Evolutionary conservation across 2,797 vertebrate genomes (phyloP).

Genomic region (Centroberyx gerrardi): DNA sequence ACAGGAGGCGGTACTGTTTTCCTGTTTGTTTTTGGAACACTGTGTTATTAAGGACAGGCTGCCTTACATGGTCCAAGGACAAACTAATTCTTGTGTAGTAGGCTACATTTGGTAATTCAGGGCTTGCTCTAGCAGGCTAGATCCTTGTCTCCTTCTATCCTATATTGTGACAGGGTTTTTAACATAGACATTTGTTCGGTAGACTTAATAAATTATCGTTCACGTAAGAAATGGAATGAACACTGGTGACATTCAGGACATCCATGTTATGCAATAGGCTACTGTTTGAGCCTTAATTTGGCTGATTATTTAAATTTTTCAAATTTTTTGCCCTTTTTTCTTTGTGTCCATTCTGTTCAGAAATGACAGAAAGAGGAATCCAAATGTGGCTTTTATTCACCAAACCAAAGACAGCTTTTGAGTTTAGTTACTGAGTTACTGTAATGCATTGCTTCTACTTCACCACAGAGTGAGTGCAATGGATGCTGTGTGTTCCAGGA

Average conservation of each 20-base stretch:
- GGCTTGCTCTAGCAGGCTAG: background rate
- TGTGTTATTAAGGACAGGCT: background rate
- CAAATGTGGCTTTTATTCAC: background rate
- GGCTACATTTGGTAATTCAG: background rate
- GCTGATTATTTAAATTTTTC: background rate
- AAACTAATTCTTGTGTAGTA: background rate
- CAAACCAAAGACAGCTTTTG: background rate
- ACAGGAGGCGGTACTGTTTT: background rate
- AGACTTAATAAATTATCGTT: background rate
- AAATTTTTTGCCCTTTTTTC: background rate
- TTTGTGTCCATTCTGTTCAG: background rate
- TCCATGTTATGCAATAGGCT: background rate
- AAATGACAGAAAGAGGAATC: background rate
- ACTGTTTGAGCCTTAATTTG: background rate
- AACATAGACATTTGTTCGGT: too few species aligned
- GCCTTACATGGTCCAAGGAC: too few species aligned
- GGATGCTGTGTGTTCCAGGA: constrained; percentile 42
- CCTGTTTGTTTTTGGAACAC: constrained; percentile 26
- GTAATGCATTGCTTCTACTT: constrained; percentile 20
- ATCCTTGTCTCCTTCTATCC: background rate
- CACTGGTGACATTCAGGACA: background rate
- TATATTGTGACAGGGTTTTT: background rate
- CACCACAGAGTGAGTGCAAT: constrained; percentile 14
- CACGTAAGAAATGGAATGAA: background rate
- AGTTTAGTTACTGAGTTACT: background rate